Evolutionary conservation across 2,888 invertebrate genomes (phyloP).

Genomic region (Leptinotarsa peninsularis): DNA sequence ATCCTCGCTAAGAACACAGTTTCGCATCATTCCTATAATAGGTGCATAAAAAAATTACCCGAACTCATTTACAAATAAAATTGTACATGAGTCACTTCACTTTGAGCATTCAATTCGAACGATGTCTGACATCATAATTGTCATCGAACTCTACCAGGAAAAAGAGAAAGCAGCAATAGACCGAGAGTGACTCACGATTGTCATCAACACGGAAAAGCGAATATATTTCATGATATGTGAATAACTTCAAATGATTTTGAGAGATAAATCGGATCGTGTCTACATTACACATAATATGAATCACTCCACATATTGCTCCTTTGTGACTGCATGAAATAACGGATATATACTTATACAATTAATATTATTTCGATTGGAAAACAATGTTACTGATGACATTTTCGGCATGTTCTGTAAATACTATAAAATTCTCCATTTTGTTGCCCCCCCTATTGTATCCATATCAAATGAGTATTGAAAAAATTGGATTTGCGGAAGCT

Average conservation of each 20-base stretch:
- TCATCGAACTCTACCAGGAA: conserved; percentile 12
- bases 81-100: neutral
- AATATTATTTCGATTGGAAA: too few species aligned
- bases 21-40: too few species aligned
- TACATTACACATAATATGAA: conserved; percentile 2
- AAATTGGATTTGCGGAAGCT: too few species aligned
- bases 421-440: too few species aligned
- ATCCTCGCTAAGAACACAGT: too few species aligned
- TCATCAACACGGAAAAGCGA: conserved; percentile 2
- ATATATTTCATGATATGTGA: neutral
- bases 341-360: too few species aligned
- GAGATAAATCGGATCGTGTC: too few species aligned
- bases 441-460: too few species aligned
- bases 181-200: neutral
- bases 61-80: neutral
- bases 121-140: conserved; percentile 7
- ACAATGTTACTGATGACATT: too few species aligned
- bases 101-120: neutral
- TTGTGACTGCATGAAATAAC: too few species aligned
- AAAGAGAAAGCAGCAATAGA: neutral
- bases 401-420: too few species aligned
- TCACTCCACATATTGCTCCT: neutral
- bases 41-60: neutral
- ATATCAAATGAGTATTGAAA: too few species aligned
- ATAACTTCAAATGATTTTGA: neutral